Base-by-base conservation (phyloP, 2,797 vertebrate species). In the Pyrocephalus nanus region DNA sequence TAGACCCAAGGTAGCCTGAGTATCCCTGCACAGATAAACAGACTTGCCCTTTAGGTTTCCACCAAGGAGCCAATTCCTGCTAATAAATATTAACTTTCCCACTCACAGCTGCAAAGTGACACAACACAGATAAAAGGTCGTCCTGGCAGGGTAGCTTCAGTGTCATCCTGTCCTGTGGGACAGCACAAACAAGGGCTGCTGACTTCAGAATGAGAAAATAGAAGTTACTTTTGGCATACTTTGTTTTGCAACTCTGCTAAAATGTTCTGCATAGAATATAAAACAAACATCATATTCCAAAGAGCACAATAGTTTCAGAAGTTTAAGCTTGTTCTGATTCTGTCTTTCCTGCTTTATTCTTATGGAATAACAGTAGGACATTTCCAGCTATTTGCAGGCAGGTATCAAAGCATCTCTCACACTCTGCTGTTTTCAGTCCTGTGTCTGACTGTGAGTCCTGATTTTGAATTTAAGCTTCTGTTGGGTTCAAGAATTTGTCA, bases 71-170 rank as follows among this genome's bases (percentile, higher is more conserved):
- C 27, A 40, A 1, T 9, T 86, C 36, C 65, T n/a, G 20, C 26
- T 27, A 40, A 13, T 18, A n/a, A 53, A 34, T 50, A 47, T 6
- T 65, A 30, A 18, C n/a, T 54, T 58, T 60, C 19, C 66, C 29
- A 22, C 8, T 6, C 3, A 0, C 9, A 58, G 27, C 53, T 74
- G 78, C 47, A 30, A 27, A 48, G 69, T 5, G 54, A n/a, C 1
- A 2, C 15, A 6, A 27, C 0, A 0, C 13, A n/a, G 30, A 25
- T 17, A 12, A 2, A 10, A 3, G 55, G 9, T 38, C 0, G 0
- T 34, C 23, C 25, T 30, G 29, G 15, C 32, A 22, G 77, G 34
- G 42, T 34, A 53, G 18, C 32, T 26, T 45, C 53, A 3, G 36
- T 25, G 48, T 26, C 21, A 21, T 5, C 47, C 64, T 50, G 58